Evolutionary conservation across 2,113 vertebrate genomes (phyloP).

Genomic region (Burhinus oedicnemus): DNA sequence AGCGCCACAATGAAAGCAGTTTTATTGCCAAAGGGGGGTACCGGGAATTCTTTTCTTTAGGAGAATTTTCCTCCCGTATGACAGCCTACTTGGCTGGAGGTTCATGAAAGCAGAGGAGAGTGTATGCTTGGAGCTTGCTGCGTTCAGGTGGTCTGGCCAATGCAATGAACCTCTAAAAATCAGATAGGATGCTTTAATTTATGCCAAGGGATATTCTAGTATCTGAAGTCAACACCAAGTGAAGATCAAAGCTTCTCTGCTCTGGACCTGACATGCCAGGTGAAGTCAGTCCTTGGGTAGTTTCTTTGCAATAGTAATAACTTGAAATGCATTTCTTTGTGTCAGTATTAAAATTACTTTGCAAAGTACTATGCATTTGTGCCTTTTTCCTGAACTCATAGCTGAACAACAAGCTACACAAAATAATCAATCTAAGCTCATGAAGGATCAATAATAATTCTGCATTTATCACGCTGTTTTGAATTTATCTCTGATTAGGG

Average conservation of each 20-base stretch:
- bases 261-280: neutral
- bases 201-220: neutral
- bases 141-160: neutral
- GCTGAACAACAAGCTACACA: neutral
- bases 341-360: neutral
- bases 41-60: neutral
- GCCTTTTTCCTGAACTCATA: neutral
- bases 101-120: neutral
- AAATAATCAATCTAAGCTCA: neutral
- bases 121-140: neutral
- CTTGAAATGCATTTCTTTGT: neutral
- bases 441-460: neutral
- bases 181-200: neutral
- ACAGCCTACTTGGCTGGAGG: neutral
- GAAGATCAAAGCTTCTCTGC: neutral
- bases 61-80: neutral
- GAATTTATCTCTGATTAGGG: neutral
- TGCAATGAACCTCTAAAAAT: neutral
- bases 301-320: neutral
- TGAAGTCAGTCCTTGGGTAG: neutral
- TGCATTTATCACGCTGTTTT: neutral
- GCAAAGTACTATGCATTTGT: neutral
- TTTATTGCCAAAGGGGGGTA: neutral
- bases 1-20: neutral
- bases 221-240: neutral